Base-by-base conservation (phyloP, 2,888 invertebrate species). In the Seira musarum region DNA sequence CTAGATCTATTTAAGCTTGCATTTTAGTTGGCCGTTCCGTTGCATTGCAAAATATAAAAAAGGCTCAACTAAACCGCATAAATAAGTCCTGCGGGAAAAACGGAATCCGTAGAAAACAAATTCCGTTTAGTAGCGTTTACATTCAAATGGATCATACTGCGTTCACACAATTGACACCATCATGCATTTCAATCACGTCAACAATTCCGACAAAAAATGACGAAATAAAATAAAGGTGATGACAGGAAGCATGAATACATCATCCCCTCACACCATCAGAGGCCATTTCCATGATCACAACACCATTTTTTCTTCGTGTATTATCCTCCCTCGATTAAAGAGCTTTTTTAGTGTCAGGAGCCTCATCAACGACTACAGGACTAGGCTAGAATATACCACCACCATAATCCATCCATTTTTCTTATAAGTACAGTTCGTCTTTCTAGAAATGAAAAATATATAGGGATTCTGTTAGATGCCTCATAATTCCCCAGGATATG, bases 401-500 rank as follows among this genome's bases (percentile, higher is more conserved):
- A 40, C n/a, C n/a, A n/a, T n/a, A n/a, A n/a, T n/a, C n/a, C n/a
- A n/a, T 8, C 40, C 40, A 40, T 8, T 40, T 40, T 40, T n/a
- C 40, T 40, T n/a, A n/a, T n/a, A n/a, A n/a, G n/a, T n/a, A n/a
- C n/a, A n/a, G n/a, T n/a, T n/a, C n/a, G n/a, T n/a, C n/a, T n/a
- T n/a, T n/a, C n/a, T n/a, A n/a, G n/a, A n/a, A n/a, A n/a, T n/a
- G n/a, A n/a, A n/a, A n/a, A n/a, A n/a, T n/a, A n/a, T n/a, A n/a
- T n/a, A 40, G 40, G 40, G 13, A 40, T 40, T 40, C 40, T 40
- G 40, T 40, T 40, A 40, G 6, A 40, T 53, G 40, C 35, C 64
- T 70, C 77, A 66, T 77, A 69, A 66, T 77, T 70, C 77, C 70
- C 40, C 13, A 13, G 5, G 40, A 40, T n/a, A n/a, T n/a, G n/a